Evolutionary conservation across 2,113 vertebrate species (phyloP).

Genomic region (Emydocephalus ijimae): DNA sequence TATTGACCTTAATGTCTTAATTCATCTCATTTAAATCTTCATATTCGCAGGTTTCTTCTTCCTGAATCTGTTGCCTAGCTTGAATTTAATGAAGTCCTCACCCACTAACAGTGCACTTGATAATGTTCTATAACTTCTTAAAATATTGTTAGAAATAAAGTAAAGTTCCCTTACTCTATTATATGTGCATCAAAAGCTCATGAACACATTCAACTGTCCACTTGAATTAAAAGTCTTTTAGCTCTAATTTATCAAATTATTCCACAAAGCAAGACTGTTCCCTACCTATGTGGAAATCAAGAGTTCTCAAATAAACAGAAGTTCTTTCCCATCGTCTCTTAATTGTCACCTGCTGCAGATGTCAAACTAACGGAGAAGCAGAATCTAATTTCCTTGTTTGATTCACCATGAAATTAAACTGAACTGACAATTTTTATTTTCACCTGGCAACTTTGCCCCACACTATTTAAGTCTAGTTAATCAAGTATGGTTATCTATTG

Average conservation of each 20-base stretch:
- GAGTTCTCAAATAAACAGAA: slow-evolving; percentile 67
- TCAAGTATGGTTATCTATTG: slow-evolving; percentile 75
- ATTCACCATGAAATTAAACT: slow-evolving; percentile 83
- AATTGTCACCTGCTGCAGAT: slow-evolving; percentile 75
- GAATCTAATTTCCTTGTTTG: slow-evolving; percentile 84
- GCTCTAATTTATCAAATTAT: slow-evolving; percentile 27
- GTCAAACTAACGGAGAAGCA: slow-evolving; percentile 75
- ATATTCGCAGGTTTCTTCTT: not conserved
- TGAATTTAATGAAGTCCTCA: not conserved
- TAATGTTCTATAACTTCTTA: not conserved
- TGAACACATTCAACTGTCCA: slow-evolving; percentile 23
- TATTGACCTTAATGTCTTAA: slow-evolving; percentile 32
- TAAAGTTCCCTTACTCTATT: not conserved
- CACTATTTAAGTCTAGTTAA: slow-evolving; percentile 78
- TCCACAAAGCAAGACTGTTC: slow-evolving; percentile 52
- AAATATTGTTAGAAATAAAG: not conserved
- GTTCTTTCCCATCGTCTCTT: slow-evolving; percentile 67
- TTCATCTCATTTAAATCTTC: slow-evolving; percentile 32
- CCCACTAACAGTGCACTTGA: not conserved
- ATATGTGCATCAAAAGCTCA: slow-evolving; percentile 15
- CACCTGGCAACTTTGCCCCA: slow-evolving; percentile 73
- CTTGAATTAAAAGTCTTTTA: slow-evolving; percentile 23
- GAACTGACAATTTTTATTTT: slow-evolving; percentile 81
- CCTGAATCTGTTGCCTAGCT: not conserved
- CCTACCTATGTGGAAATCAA: slow-evolving; percentile 54